Evolutionary conservation across 2,888 invertebrate species (phyloP).

Genomic region (Lapara coniferarum): DNA sequence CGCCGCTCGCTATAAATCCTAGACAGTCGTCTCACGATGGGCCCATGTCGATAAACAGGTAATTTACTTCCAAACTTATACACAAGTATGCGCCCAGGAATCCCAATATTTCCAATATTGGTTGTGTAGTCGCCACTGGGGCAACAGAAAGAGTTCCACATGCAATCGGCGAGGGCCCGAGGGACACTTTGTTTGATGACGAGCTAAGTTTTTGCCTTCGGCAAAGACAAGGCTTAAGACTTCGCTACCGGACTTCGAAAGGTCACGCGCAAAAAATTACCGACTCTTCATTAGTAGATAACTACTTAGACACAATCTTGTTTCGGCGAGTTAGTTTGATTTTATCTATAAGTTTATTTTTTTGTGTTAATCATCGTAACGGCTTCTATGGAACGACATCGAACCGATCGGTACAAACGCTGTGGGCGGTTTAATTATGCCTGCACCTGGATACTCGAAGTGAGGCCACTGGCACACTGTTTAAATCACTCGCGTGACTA

Average conservation of each 20-base stretch:
- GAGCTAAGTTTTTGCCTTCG: neutral
- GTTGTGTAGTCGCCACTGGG: too few relatives aligned
- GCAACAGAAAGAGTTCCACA: too few relatives aligned
- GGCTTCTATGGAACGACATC: too few relatives aligned
- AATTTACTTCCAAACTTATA: conserved; percentile 62
- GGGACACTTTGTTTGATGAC: neutral
- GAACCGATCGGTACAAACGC: too few relatives aligned
- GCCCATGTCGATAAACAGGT: conserved; percentile 64
- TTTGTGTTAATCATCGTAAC: too few relatives aligned
- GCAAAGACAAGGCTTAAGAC: neutral
- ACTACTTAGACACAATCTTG: neutral
- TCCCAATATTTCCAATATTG: neutral
- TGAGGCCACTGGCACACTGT: too few relatives aligned
- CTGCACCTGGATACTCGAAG: too few relatives aligned
- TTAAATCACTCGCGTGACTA: too few relatives aligned
- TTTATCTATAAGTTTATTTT: neutral
- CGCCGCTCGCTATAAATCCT: conserved; percentile 49
- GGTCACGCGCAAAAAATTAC: neutral
- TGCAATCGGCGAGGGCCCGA: too few relatives aligned
- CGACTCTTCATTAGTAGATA: neutral
- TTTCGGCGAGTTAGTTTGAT: neutral
- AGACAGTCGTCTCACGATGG: conserved; percentile 49
- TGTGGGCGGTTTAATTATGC: too few relatives aligned
- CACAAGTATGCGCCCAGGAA: conserved; percentile 34
- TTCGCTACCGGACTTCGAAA: neutral